Evolutionary conservation across 1,140 invertebrate species (phyloP).

Genomic region (Drosophila ogumai): DNA sequence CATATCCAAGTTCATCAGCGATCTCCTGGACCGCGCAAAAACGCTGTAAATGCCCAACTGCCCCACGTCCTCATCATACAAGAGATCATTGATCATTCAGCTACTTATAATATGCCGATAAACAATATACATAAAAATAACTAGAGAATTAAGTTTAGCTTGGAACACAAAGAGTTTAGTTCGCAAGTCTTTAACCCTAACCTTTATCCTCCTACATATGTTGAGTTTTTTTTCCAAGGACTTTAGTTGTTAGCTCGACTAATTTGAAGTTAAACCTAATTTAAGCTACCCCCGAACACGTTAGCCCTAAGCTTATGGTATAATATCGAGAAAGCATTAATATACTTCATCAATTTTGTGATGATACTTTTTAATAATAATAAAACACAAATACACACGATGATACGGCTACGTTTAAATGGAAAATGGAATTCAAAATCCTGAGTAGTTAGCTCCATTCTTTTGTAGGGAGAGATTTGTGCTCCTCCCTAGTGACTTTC

Average conservation of each 20-base stretch:
- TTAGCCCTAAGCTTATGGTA: conserved; percentile 68
- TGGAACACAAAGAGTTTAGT: conserved; percentile 58
- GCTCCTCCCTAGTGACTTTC: conserved; percentile 33
- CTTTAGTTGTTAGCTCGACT: conserved; percentile 38
- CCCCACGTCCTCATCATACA: conserved; percentile 8
- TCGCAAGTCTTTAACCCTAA: conserved; percentile 28
- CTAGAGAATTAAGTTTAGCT: conserved; percentile 72
- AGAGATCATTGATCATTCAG: conserved; percentile 50
- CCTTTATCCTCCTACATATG: conserved; percentile 13
- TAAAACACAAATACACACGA: conserved; percentile 40
- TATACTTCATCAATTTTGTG: conserved; percentile 79
- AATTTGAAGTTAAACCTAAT: conserved; percentile 59
- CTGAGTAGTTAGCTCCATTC: conserved; percentile 54
- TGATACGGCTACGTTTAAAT: conserved; percentile 39
- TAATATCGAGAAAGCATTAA: conserved; percentile 47
- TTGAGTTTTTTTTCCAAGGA: conserved; percentile 31
- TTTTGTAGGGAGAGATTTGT: neutral
- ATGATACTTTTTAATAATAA: conserved; percentile 59
- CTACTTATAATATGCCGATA: conserved; percentile 57
- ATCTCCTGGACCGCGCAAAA: conserved; percentile 94
- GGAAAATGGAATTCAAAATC: conserved; percentile 23
- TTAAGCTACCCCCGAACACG: conserved; percentile 50
- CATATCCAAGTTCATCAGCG: conserved; percentile 96
- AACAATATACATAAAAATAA: conserved; percentile 47
- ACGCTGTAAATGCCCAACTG: conserved; percentile 87